A percentile compares a stretch with the other conserved stretches of the same genome.
Evolutionary conservation across 2,113 vertebrate species (phyloP).

Genomic region (Thamnaconus septentrionalis): DNA sequence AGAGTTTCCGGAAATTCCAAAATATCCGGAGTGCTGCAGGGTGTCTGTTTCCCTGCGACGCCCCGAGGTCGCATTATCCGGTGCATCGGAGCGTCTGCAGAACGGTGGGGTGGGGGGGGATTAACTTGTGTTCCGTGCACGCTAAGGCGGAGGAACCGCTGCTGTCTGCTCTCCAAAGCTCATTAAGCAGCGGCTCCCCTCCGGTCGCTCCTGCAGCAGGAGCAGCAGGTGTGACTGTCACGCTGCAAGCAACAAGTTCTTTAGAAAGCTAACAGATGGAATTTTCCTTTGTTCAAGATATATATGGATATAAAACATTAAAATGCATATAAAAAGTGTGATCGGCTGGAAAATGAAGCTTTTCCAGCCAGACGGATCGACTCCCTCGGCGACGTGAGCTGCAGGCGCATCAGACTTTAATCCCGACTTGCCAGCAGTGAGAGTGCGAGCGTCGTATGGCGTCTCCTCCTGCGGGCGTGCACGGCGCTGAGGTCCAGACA

Average conservation of each 20-base stretch:
- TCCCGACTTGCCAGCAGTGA: conserved; percentile 40
- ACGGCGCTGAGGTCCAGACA: conserved; percentile 48
- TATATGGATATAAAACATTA: too few species aligned
- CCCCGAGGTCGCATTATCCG: conserved; percentile 35
- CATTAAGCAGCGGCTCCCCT: conserved; percentile 44
- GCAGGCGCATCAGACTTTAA: conserved; percentile 52
- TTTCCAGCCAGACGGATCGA: background rate
- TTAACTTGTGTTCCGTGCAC: conserved; percentile 60
- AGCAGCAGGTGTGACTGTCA: too few species aligned
- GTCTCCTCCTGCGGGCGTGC: too few species aligned
- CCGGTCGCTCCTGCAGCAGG: too few species aligned
- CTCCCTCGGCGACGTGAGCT: background rate
- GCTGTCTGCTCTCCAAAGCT: conserved; percentile 62
- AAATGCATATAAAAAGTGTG: too few species aligned
- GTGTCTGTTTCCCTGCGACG: too few species aligned
- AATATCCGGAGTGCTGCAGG: too few species aligned
- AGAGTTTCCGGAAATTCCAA: too few species aligned
- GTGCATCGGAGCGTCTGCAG: conserved; percentile 25
- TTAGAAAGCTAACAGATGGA: too few species aligned
- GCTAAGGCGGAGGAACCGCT: conserved; percentile 50
- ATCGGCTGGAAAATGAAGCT: conserved; percentile 5
- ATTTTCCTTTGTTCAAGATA: too few species aligned
- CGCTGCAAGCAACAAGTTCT: too few species aligned
- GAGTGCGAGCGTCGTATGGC: conserved; percentile 17
- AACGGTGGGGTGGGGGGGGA: conserved; percentile 42